Base-by-base conservation (phyloP, 2,113 vertebrate genomes). In the Petromus typicus region DNA sequence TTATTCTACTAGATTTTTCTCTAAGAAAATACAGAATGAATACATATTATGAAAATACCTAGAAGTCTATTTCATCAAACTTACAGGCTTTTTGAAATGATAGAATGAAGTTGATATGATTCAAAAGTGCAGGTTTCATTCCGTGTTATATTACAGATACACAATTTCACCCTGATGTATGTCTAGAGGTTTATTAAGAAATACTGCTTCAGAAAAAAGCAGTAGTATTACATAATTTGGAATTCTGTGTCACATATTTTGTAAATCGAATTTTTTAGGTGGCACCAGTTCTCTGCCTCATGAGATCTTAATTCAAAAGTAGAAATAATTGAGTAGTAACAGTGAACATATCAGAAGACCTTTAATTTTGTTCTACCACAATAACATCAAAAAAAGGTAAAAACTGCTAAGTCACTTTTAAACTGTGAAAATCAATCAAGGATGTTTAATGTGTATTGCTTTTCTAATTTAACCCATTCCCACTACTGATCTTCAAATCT, bases 361-460 rank as follows among this genome's bases (percentile, higher is more conserved):
- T 45, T 25, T 71, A 56, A 73, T 81, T 57, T 12, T 25, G 7
- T 0, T 9, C 6, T 11, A 30, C 11, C 5, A 73, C 80, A 59
- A 81, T 76, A 76, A 0, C 16, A 67, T 25, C 0, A 0, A 37
- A 25, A 48, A 76, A 5, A 23, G 0, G 4, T 3, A 57, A 51
- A 13, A 61, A 34, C 7, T 23, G 8, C 6, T 32, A 43, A 91
- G 1, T 30, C 14, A 82, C 63, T 1, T 22, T 78, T 76, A 64
- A 81, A 83, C 13, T 40, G 32, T 89, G 5, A n/a, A 76, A 48
- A 82, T 71, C 57, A 90, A 48, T 10, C 7, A 56, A 67, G 83
- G 1, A 51, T 5, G 5, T 51, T 7, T 51, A 51, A 51, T 51
- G 10, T 51, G 10, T 51, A 51, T 51, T 51, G 48, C 5, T 51